phyloP scores from a whole-genome alignment of 1,140 invertebrate species.

The Pogonognathellus flavescens region DNA sequence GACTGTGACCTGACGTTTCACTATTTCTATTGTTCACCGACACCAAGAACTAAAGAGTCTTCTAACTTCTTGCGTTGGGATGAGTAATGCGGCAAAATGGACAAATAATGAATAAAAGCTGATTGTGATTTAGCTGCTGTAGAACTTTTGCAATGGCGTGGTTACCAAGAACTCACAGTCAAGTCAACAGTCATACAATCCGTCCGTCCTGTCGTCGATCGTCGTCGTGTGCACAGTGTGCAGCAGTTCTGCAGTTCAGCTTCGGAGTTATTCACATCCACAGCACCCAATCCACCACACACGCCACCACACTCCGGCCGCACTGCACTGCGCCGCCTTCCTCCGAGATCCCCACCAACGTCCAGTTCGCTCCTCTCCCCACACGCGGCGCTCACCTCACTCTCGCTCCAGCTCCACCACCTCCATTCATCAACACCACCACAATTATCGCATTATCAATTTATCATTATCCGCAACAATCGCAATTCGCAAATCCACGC shows the following conservation, averaged over 20 bases:
- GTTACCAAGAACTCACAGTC: conserved; percentile 44
- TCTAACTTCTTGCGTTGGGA: conserved; percentile 2
- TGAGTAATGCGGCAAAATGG: conserved; percentile 59
- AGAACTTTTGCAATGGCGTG: conserved; percentile 57
- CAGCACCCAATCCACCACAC: background rate
- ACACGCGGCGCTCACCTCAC: too few relatives aligned
- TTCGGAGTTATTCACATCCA: background rate
- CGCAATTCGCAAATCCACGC: too few relatives aligned
- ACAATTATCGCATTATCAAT: too few relatives aligned
- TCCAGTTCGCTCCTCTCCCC: too few relatives aligned
- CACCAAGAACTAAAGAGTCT: background rate
- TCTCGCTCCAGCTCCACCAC: too few relatives aligned
- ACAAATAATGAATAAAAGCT: background rate
- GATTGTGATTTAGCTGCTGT: conserved; percentile 31
- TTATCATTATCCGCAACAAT: too few relatives aligned
- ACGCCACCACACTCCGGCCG: background rate
- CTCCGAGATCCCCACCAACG: too few relatives aligned
- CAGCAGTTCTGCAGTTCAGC: background rate
- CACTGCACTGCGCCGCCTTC: background rate
- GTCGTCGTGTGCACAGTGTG: background rate
- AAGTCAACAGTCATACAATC: background rate
- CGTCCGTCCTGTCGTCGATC: background rate
- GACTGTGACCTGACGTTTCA: conserved; percentile 30
- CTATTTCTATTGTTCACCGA: background rate
- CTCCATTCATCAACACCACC: too few relatives aligned